These are phyloP conservation scores for Ryuthela nishihirai DNA, from an alignment of 2,888 invertebrate species.

Conservation along the genomic window DNA sequence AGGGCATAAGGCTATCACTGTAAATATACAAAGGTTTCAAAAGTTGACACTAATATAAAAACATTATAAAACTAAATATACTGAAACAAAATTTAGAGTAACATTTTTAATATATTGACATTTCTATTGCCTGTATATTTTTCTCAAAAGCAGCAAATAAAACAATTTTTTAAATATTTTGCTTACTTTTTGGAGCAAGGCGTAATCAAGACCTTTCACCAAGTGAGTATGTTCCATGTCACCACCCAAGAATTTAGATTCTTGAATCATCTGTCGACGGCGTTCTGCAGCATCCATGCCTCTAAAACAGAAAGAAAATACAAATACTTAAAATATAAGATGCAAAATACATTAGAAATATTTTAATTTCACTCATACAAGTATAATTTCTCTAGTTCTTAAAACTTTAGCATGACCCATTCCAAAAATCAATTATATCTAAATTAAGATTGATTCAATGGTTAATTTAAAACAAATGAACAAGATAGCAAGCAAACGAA, in stretches of 20 bases:
- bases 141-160: no score
- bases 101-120: no score
- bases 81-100: no score
- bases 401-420: not conserved
- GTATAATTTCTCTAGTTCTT: not conserved
- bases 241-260: slow-evolving; percentile 99
- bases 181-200: slow-evolving; percentile 78
- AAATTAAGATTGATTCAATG: no score
- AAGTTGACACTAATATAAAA: no score
- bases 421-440: not conserved
- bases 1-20: no score
- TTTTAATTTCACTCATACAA: not conserved
- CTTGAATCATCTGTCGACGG: slow-evolving; percentile 88
- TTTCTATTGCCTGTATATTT: no score
- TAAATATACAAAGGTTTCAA: no score
- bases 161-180: slow-evolving; percentile 35
- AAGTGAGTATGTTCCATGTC: slow-evolving; percentile 99
- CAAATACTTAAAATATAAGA: not conserved
- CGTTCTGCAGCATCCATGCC: slow-evolving; percentile 85
- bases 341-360: not conserved
- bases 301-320: slow-evolving; percentile 42
- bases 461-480: no score
- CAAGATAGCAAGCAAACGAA: no score
- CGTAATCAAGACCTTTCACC: slow-evolving; percentile 95
- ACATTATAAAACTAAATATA: no score